Percentiles rank a stretch among this genome's conserved stretches.
Conservation (phyloP, 2,113 vertebrate genomes). For the Actenoides hombroni region DNA sequence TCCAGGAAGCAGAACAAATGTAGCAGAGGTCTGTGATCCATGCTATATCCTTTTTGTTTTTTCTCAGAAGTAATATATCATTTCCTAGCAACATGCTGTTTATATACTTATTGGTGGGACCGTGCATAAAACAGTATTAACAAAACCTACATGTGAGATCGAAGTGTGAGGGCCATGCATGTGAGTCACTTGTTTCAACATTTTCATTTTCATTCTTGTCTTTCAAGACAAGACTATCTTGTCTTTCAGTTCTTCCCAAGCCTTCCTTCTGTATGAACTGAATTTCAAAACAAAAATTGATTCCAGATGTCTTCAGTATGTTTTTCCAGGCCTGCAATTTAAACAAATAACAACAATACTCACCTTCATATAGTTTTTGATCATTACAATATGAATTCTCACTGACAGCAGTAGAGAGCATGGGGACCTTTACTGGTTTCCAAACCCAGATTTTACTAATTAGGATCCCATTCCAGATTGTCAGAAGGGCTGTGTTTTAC, state of each 20-base stretch:
- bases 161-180: neutral
- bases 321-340: conserved; percentile 49
- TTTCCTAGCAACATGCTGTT: neutral
- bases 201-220: neutral
- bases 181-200: neutral
- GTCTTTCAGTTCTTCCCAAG: conserved; percentile 17
- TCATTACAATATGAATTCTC: conserved; percentile 5
- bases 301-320: conserved; percentile 65
- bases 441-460: conserved; percentile 10
- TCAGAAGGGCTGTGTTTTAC: neutral
- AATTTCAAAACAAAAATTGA: conserved; percentile 65
- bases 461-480: neutral
- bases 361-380: conserved; percentile 23
- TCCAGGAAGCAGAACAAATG: neutral
- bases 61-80: neutral
- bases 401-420: neutral
- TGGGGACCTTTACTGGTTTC: neutral
- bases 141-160: neutral
- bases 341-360: conserved; percentile 26
- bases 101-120: neutral
- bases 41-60: neutral
- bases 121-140: neutral
- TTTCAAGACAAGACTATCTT: conserved; percentile 5
- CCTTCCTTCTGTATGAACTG: neutral
- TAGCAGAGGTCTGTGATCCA: neutral